Conservation (phyloP, 2,797 vertebrate species). For the Phoxinus dragarum region DNA sequence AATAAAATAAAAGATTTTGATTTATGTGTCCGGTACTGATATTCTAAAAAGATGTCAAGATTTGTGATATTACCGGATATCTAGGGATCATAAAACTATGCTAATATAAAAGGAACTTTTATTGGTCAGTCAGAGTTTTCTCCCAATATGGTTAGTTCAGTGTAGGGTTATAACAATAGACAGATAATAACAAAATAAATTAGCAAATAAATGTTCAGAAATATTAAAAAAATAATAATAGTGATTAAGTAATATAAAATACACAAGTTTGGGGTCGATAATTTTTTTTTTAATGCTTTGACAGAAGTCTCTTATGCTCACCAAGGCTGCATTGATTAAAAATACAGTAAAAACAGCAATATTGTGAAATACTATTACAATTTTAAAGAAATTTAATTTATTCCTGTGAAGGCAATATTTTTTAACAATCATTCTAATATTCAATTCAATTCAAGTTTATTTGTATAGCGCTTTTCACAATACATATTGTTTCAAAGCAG, state of each 20-base stretch:
- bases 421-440: neutral
- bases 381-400: neutral
- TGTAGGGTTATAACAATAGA: neutral
- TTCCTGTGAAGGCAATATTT: neutral
- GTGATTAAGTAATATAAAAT: neutral
- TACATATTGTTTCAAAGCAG: too few species aligned
- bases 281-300: neutral
- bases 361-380: neutral
- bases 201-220: neutral
- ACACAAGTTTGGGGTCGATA: neutral
- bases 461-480: too few species aligned
- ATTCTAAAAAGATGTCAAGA: neutral
- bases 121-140: neutral
- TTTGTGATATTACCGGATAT: neutral
- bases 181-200: neutral
- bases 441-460: too few species aligned
- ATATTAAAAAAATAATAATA: too few species aligned
- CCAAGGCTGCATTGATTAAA: neutral
- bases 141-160: neutral
- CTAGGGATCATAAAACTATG: neutral
- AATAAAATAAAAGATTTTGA: neutral
- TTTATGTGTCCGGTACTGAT: neutral
- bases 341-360: neutral
- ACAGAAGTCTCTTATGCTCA: neutral
- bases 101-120: neutral